These are phyloP conservation scores for Upupa epops DNA, from an alignment of 2,113 vertebrate species.

Conservation along the genomic window DNA sequence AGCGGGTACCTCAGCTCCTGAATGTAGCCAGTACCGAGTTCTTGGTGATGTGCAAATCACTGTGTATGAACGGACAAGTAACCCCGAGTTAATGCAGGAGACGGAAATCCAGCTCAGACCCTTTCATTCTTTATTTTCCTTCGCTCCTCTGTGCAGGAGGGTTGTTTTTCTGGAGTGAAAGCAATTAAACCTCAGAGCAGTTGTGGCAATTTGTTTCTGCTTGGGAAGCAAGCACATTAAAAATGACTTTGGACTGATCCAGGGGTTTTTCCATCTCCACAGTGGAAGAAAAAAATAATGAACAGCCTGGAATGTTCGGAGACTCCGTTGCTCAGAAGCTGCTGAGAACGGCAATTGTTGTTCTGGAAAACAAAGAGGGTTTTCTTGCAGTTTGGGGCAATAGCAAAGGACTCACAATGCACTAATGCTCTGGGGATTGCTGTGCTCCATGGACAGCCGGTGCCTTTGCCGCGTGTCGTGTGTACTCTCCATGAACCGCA, in stretches of 20 bases:
- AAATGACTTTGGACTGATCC: slow-evolving; percentile 44
- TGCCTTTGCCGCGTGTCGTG: slow-evolving; percentile 24
- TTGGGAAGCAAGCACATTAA: slow-evolving; percentile 36
- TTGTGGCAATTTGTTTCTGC: slow-evolving; percentile 42
- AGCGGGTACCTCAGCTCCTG: neutral
- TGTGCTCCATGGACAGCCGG: slow-evolving; percentile 24
- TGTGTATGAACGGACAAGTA: slow-evolving; percentile 3
- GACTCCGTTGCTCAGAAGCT: slow-evolving; percentile 32
- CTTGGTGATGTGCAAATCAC: neutral
- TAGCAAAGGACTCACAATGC: no score
- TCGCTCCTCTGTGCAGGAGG: neutral
- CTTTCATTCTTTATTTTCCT: neutral
- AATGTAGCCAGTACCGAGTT: neutral
- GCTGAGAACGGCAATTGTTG: neutral
- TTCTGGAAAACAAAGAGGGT: slow-evolving; percentile 5
- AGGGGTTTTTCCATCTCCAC: slow-evolving; percentile 21
- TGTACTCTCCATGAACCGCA: slow-evolving; percentile 55
- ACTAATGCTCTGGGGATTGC: neutral
- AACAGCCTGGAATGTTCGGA: slow-evolving; percentile 1
- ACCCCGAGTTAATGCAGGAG: neutral
- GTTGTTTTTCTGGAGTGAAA: neutral
- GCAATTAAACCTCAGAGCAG: slow-evolving; percentile 36
- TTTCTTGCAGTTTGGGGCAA: slow-evolving; percentile 1
- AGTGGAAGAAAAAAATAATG: slow-evolving; percentile 48
- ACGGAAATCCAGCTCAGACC: neutral